Evolutionary conservation across 1,140 invertebrate genomes (phyloP).

Genomic region (Calliphora vicina): DNA sequence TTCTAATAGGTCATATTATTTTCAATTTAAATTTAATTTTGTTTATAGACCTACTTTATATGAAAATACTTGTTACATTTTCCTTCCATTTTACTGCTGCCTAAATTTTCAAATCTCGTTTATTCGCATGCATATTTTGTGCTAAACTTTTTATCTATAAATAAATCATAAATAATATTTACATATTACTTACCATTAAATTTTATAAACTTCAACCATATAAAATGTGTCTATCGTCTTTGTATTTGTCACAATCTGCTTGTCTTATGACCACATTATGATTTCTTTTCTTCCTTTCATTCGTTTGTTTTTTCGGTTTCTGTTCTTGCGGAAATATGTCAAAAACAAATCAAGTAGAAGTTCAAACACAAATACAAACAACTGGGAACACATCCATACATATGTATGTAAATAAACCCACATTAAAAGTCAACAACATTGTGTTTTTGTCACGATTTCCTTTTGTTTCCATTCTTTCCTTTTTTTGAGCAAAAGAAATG

Average conservation of each 20-base stretch:
- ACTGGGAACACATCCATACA: background rate
- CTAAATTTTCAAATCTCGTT: too few species aligned
- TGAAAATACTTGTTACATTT: too few species aligned
- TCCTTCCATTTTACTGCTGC: too few species aligned
- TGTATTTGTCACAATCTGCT: background rate
- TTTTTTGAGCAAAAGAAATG: background rate
- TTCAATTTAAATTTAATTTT: too few species aligned
- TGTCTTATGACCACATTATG: constrained; percentile 4
- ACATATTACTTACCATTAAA: background rate
- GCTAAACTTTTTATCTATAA: too few species aligned
- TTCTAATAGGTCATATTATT: too few species aligned
- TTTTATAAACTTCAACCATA: background rate
- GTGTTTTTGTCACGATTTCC: constrained; percentile 26
- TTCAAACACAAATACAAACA: background rate
- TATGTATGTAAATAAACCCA: background rate
- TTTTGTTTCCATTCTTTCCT: background rate
- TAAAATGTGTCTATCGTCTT: background rate
- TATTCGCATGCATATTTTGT: too few species aligned
- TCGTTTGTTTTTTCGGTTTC: background rate
- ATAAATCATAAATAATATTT: too few species aligned
- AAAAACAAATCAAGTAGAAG: constrained; percentile 20
- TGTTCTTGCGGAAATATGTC: constrained; percentile 25
- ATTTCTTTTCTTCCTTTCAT: background rate
- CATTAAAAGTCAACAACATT: constrained; percentile 19
- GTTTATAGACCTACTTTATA: too few species aligned